Evolutionary conservation across 2,888 invertebrate species (phyloP).

Genomic region (Nymphalis urticae): DNA sequence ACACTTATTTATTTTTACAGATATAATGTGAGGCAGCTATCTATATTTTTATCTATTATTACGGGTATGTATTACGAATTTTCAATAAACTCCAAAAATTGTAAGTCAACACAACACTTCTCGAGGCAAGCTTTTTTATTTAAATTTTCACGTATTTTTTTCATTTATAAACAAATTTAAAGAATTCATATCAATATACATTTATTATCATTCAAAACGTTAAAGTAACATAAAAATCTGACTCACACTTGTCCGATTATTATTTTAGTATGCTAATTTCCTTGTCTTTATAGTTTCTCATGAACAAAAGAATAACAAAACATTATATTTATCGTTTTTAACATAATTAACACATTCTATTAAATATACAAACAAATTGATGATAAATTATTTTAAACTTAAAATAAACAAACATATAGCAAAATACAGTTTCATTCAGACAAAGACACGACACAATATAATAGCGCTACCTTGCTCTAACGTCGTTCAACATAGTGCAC

Average conservation of each 20-base stretch:
- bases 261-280: background rate
- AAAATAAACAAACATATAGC: background rate
- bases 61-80: too few species aligned
- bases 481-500: constrained; percentile 26
- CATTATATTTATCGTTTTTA: too few species aligned
- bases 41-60: too few species aligned
- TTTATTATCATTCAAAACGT: background rate
- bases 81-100: too few species aligned
- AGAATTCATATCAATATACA: background rate
- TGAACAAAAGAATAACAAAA: too few species aligned
- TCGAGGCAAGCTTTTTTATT: background rate
- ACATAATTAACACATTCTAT: too few species aligned
- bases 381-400: too few species aligned
- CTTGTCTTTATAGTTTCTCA: too few species aligned
- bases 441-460: constrained; percentile 16
- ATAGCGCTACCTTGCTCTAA: constrained; percentile 29
- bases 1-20: too few species aligned
- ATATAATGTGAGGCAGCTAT: too few species aligned
- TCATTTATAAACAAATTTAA: background rate
- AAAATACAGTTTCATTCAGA: constrained; percentile 12
- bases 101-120: too few species aligned
- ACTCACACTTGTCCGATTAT: background rate
- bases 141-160: background rate
- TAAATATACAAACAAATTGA: too few species aligned
- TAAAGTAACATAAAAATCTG: background rate